Evolutionary conservation across 2,113 vertebrate genomes (phyloP).

Genomic region (Cavia porcellus): DNA sequence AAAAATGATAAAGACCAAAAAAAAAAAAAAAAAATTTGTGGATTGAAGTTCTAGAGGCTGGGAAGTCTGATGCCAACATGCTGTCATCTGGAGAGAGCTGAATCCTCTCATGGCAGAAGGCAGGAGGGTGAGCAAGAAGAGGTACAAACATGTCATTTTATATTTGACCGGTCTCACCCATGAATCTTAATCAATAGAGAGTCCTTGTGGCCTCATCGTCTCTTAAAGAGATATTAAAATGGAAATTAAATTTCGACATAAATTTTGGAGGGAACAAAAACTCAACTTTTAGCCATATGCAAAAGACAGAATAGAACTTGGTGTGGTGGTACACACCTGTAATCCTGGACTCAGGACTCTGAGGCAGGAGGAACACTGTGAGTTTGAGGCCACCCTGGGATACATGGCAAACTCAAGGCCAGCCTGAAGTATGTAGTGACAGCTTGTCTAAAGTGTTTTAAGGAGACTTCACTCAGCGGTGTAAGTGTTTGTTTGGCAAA

Average conservation of each 20-base stretch:
- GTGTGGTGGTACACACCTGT: not conserved
- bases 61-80: not conserved
- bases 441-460: not conserved
- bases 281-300: not conserved
- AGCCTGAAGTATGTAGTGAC: not conserved
- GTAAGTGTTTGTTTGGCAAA: no score
- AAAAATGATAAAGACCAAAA: no score
- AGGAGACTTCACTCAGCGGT: no score
- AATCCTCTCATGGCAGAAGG: not conserved
- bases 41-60: not conserved
- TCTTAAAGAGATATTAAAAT: not conserved
- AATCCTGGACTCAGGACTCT: not conserved
- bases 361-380: not conserved
- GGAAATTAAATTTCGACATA: not conserved
- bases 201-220: not conserved
- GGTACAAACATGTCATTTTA: no score
- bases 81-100: not conserved
- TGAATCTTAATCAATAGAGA: not conserved
- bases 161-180: not conserved
- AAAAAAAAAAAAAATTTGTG: no score
- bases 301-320: not conserved
- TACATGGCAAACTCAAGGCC: not conserved
- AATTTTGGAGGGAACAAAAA: not conserved
- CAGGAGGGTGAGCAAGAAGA: not conserved
- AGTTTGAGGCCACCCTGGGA: not conserved